Evolutionary conservation across 2,797 vertebrate genomes (phyloP), one percentile per base, ranked within the genome.

Genomic region (Rhynchonycteris naso): DNA sequence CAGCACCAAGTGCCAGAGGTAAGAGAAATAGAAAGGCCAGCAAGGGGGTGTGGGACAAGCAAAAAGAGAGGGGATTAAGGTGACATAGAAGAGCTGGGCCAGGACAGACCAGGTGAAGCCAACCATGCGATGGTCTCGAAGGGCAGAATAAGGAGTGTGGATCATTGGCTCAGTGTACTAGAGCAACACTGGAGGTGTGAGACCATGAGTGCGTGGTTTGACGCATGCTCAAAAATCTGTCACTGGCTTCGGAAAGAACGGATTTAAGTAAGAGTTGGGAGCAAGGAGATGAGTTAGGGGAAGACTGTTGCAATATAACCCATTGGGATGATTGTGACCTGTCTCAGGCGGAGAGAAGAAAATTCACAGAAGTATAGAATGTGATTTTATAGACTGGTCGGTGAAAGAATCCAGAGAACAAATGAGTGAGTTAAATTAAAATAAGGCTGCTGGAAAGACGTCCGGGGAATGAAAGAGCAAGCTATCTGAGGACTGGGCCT

Each of bases 141-240:
- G 43, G 43, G 5, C 43, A 43, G 43, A 7, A 43, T 43, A 43
- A 43, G 43, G 43, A 43, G 43, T 26, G 4, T 56, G 15, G 35
- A 24, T 30, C 4, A 35, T 59, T 24, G 11, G 58, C 65, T 93
- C 79, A 18, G 4, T 38, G 9, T 69, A 52, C 91, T 3, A 63
- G 54, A 76, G 63, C 47, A 28, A 92, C 15, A 18, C 7, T 43
- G 24, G 30, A 61, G 15, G n/a, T 59, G 75, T 63, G 11, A n/a
- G 15, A 24, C 78, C 52, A 90, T 22, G 15, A 33, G 16, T 18
- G 12, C 7, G 24, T 82, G 24, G 22, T 61, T 72, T 86, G 33
- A 66, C 38, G 35, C 84, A 63, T 72, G 35, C 75, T 75, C 74
- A 26, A 94, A 95, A 96, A 94, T 83, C 13, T 69, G 8, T 35